Evolutionary conservation across 2,113 vertebrate genomes (phyloP), one percentile per base, ranked within the genome.

Genomic region (Silurus meridionalis): DNA sequence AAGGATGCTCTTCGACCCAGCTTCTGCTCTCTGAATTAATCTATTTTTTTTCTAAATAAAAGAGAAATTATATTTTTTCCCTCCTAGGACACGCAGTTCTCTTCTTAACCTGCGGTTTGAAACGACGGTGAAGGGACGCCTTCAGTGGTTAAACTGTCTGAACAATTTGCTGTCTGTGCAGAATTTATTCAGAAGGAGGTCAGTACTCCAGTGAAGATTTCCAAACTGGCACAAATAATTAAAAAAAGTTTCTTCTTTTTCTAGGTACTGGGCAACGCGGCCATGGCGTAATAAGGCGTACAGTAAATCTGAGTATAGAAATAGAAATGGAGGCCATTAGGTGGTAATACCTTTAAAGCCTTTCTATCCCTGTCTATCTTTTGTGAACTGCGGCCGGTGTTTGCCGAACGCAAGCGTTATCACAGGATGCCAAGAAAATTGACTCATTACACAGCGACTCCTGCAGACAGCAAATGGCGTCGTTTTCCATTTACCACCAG

Each of bases 271-370:
- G 28, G 14, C 15, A 15, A 74, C 28, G 37, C 46, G 28, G 48
- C 52, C 53, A 28, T 28, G 63, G 25, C 53, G 50, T 69, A 80
- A 67, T n/a, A 53, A 80, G 52, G 37, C 21, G 46, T 46, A 17
- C 4, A 61, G n/a, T 77, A n/a, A 52, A 67, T 69, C 21, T 50
- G 23, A 58, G 77, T 17, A 37, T 67, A 85, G 61, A 67, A 80
- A 37, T 67, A 85, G 61, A 67, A 80, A 58, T 80, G 63, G 63
- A 81, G 23, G 13, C 66, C 64, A 86, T 86, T 81, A 71, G 21
- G 55, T 52, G 21, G 57, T 81, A 81, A 81, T 64, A 19, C 37
- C 64, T 81, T 86, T 28, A 50, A 67, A 58, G 53, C 23, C 74
- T 80, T 79, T 10, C 13, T 50, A 53, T 69, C 28, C 63, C 7